Percentiles rank a stretch among this genome's conserved stretches.
Conservation (phyloP, 2,797 vertebrate genomes). For the Onychomys arenicola region DNA sequence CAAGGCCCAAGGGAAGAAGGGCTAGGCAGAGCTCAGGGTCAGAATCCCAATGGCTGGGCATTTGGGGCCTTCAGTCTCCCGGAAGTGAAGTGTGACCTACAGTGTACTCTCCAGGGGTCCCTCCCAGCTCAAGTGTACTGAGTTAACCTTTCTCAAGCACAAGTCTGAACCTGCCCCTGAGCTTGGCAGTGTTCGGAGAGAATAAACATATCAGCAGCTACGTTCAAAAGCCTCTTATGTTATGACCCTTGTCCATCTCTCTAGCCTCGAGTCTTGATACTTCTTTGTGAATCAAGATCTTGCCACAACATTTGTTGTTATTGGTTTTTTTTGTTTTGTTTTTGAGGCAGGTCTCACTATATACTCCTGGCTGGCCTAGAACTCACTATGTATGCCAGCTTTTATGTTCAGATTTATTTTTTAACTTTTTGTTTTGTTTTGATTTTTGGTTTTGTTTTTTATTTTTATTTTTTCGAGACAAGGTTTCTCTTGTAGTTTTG, state of each 20-base stretch:
- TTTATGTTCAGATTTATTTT: not conserved
- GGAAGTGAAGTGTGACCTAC: not conserved
- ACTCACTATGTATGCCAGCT: not conserved
- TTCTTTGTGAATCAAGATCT: not conserved
- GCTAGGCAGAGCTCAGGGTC: not conserved
- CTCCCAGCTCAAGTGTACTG: not conserved
- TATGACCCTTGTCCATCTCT: not conserved
- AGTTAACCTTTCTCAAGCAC: constrained; percentile 32
- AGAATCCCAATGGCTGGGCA: not conserved
- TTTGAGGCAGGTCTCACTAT: not conserved
- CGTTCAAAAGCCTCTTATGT: not conserved
- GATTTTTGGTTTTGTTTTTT: too few relatives aligned
- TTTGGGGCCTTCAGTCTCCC: not conserved
- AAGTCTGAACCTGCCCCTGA: constrained; percentile 26
- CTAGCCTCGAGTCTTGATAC: not conserved
- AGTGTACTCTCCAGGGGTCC: constrained; percentile 51
- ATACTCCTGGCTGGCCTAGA: not conserved
- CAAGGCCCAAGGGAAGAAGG: not conserved
- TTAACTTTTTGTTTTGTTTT: too few relatives aligned
- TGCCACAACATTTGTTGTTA: not conserved
- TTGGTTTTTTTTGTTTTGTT: not conserved
- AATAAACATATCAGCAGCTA: not conserved
- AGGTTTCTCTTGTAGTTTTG: too few relatives aligned
- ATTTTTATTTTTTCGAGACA: too few relatives aligned
- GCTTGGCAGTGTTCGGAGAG: not conserved